Base-by-base conservation (phyloP, 2,113 vertebrate genomes). In the Anseranas semipalmata region DNA sequence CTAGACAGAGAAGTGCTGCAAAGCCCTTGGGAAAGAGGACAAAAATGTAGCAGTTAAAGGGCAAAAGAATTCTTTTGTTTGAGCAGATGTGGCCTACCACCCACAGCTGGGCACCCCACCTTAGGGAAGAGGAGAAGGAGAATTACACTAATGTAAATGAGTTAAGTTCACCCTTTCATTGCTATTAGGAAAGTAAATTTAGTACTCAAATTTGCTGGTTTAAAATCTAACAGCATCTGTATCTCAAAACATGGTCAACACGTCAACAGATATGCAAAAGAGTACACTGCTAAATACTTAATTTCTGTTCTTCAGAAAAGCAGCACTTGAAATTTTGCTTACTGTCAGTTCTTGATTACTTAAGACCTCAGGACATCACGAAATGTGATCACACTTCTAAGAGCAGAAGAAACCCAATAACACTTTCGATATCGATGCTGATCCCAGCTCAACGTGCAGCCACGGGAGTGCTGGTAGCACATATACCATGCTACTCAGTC, bases 351-450 rank as follows among this genome's bases (percentile, higher is more conserved):
- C 39, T 79, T 5, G 24, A 10, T 48, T 75, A 75, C 83, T 84
- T 80, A 63, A 30, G 58, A 73, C n/a, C 75, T 86, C 24, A 81
- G 92, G 72, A 86, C 77, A 66, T 55, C 46, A 22, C 4, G 19
- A 85, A 90, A 90, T 46, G 39, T 28, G n/a, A 92, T 78, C 76
- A 89, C 70, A 45, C 60, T 91, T 71, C 6, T 4, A 93, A 55
- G 16, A 84, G 71, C 41, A 87, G 65, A 65, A 85, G 85, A 92
- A 91, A 89, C 18, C 6, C 63, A 94, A 6, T 66, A 87, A 75
- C 50, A 50, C 28, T 85, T 94, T 21, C 75, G 28, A 53, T 60
- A 79, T n/a, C 78, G 58, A 48, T 13, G 58, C 56, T 65, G 67
- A 78, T 35, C 41, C 21, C 24, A 50, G 68, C 84, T 91, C 32